Base-by-base conservation (phyloP, 1,140 invertebrate species). In the Luehdorfia chinensis region DNA sequence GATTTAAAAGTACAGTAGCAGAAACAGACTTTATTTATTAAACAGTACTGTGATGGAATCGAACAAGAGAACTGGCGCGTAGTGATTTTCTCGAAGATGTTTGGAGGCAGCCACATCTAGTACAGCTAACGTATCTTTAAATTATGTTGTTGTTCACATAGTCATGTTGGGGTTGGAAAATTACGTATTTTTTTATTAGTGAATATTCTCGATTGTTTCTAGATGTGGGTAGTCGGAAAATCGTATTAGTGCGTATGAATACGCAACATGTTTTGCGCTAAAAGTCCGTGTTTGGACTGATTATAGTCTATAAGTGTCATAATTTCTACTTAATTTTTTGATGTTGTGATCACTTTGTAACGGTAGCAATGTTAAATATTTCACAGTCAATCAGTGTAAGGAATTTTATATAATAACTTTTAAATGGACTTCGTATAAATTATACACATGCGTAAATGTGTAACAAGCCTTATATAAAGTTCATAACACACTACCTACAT, bases 241-340 rank as follows among this genome's bases (percentile, higher is more conserved):
- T 5, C 7, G 2, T 9, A 9, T n/a, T 27, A n/a, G 21, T 21
- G 21, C 27, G n/a, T 18, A 27, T 25, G 11, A 14, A 0, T 41
- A 37, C 18, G 34, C 18, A 36, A 16, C 19, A 14, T 25, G 12
- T 30, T 43, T 30, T 15, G 15, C 25, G 13, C 25, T 1, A 8
- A 14, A 13, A 15, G 23, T 27, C 6, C 13, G n/a, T n/a, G n/a
- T 8, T 41, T 3, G 16, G 18, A 18, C 23, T 28, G 14, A n/a
- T n/a, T 21, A 12, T 43, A 43, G 39, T 43, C 15, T 43, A 5
- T 43, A 43, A 43, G 39, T 30, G 25, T 43, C 39, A 30, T 43
- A 30, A 18, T 39, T 25, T 27, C 25, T 43, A 43, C 39, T 30
- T 43, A 43, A 43, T 43, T 43, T 39, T 39, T 4, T 30, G 6